Evolutionary conservation across 1,140 invertebrate species (phyloP).

Genomic region (Pectinophora gossypiella): DNA sequence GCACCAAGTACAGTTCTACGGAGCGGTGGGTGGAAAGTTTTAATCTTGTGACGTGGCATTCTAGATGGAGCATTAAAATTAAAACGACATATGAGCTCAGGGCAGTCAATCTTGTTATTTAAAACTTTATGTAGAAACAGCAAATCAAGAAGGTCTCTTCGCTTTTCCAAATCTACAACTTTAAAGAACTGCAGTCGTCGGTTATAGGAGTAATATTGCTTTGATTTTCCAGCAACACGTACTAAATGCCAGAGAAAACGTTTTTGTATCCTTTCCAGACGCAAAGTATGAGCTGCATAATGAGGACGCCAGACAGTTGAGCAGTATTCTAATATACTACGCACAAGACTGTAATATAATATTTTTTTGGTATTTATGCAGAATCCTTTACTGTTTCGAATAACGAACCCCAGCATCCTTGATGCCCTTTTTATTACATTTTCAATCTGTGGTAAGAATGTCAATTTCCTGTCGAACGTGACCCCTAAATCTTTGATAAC

Average conservation of each 20-base stretch:
- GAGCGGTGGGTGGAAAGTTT: too few species aligned
- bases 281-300: constrained; percentile 11
- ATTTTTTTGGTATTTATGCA: background rate
- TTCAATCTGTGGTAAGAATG: too few species aligned
- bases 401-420: background rate
- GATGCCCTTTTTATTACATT: too few species aligned
- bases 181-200: background rate
- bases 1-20: too few species aligned
- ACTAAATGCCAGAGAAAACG: constrained; percentile 9
- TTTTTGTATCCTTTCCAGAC: constrained; percentile 19
- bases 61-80: background rate
- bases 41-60: background rate
- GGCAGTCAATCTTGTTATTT: background rate
- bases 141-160: background rate
- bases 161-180: background rate
- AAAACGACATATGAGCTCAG: background rate
- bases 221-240: background rate
- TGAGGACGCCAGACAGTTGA: constrained; percentile 17
- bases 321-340: constrained; percentile 8
- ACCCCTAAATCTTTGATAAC: too few species aligned
- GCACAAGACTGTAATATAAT: background rate
- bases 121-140: background rate
- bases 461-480: too few species aligned
- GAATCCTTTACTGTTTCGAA: background rate
- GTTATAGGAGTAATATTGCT: background rate